Conservation (phyloP, 1,140 invertebrate species). For the Microplitis demolitor region DNA sequence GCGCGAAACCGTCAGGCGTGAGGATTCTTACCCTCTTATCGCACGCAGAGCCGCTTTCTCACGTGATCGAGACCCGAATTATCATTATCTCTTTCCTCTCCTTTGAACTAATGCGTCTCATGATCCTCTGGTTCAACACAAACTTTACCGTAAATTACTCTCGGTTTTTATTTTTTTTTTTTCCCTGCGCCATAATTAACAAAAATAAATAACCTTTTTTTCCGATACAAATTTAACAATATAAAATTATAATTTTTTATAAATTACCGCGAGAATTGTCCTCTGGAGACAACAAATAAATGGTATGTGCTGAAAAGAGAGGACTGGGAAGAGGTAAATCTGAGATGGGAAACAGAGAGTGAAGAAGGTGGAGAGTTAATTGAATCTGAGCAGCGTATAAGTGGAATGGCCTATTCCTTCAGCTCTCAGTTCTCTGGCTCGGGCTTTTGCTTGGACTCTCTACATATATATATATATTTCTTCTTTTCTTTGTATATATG, state of each 20-base stretch:
- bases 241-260: too few species aligned
- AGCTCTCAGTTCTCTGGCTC: conserved; percentile 16
- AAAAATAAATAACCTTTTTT: background rate
- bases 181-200: background rate
- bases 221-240: too few species aligned
- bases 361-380: conserved; percentile 61
- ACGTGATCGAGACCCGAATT: conserved; percentile 6
- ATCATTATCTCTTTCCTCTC: background rate
- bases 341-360: conserved; percentile 46
- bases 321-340: conserved; percentile 11
- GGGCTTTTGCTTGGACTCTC: background rate
- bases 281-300: conserved; percentile 3
- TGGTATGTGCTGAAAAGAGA: conserved; percentile 22
- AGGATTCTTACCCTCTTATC: conserved; percentile 25
- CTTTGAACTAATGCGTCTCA: background rate
- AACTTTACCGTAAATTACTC: background rate
- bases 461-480: conserved; percentile 29
- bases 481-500: conserved; percentile 47
- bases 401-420: conserved; percentile 60
- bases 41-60: conserved; percentile 23
- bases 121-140: background rate
- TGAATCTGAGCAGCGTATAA: conserved; percentile 63
- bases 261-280: background rate
- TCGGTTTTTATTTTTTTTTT: background rate
- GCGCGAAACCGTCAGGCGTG: conserved; percentile 8